Evolutionary conservation across 1,140 invertebrate species (phyloP), one percentile per base, ranked within the genome.

Genomic region (Lepidurus couesii): DNA sequence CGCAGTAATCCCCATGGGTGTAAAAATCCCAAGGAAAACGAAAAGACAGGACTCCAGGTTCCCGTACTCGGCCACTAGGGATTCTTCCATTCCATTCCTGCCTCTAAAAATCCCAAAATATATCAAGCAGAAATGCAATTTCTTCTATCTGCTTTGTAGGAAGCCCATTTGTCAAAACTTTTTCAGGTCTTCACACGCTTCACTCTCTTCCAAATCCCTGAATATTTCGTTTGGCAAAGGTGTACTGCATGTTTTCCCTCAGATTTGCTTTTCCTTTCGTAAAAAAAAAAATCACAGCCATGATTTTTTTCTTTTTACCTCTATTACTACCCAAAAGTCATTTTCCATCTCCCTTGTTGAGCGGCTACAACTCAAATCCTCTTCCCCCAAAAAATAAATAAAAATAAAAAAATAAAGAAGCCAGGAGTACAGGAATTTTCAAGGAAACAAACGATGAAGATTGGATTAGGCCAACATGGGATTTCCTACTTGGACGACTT

Each of bases 61-160:
- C 53, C 5, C 21, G 16, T 65, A 65, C 53, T 65, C 21, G 53
- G 53, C 21, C 53, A 21, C 53, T 65, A 65, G 53, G 53, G 53
- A 65, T 34, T 34, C 53, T 65, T 65, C 21, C 53, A 21, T 21
- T 65, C 53, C 21, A 34, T 34, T 34, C 34, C 34, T 34, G 34
- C 21, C n/a, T 21, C 16, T 65, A 65, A 65, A 65, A 65, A 65
- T 65, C 53, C 53, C 53, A 13, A 65, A 65, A 65, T 65, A 65
- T 65, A 65, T 65, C 53, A 65, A 65, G 53, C 16, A 65, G 53
- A 65, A 65, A 65, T 65, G 21, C 53, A 65, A 65, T 65, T 65
- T 65, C 53, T 65, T 65, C 53, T n/a, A 65, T 65, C 53, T 65
- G 16, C 53, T 65, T 65, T 65, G 9, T 13, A 16, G 53, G 53